A percentile compares a stretch with the other conserved stretches of the same genome.
Evolutionary conservation across 2,888 invertebrate species (phyloP).

Genomic region (Lasioglossum vierecki): DNA sequence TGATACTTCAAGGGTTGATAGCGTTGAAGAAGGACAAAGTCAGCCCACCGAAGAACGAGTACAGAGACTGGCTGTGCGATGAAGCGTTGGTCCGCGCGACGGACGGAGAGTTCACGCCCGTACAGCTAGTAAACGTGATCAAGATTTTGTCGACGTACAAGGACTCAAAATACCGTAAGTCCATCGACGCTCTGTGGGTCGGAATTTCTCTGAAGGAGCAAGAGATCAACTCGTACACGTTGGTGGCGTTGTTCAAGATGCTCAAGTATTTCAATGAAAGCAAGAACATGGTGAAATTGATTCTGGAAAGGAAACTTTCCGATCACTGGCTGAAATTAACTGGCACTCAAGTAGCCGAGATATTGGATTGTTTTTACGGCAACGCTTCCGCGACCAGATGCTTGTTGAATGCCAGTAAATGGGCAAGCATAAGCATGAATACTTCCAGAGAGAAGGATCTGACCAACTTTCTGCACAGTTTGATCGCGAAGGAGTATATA

Average conservation of each 20-base stretch:
- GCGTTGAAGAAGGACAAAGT: slow-evolving; percentile 80
- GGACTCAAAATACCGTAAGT: slow-evolving; percentile 84
- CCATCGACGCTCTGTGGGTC: slow-evolving; percentile 88
- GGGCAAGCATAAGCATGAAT: slow-evolving; percentile 87
- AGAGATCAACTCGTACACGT: slow-evolving; percentile 86
- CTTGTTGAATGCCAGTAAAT: slow-evolving; percentile 84
- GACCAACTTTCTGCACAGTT: slow-evolving; percentile 85
- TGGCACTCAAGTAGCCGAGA: slow-evolving; percentile 84
- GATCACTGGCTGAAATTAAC: slow-evolving; percentile 86
- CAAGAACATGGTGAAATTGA: slow-evolving; percentile 86
- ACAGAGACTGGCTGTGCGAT: slow-evolving; percentile 86
- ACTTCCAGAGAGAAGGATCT: slow-evolving; percentile 86
- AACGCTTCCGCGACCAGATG: slow-evolving; percentile 77
- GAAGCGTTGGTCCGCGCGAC: slow-evolving; percentile 87
- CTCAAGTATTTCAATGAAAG: slow-evolving; percentile 87
- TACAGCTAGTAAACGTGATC: slow-evolving; percentile 87
- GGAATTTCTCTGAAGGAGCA: slow-evolving; percentile 85
- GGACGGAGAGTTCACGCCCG: slow-evolving; percentile 86
- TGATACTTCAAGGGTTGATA: slow-evolving; percentile 83
- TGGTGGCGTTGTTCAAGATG: slow-evolving; percentile 86
- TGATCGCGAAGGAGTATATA: slow-evolving; percentile 85
- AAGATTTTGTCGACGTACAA: slow-evolving; percentile 85
- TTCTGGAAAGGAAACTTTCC: slow-evolving; percentile 87
- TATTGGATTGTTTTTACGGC: slow-evolving; percentile 83
- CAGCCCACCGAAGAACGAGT: slow-evolving; percentile 74